These are phyloP conservation scores for Xiphias gladius DNA, from an alignment of 2,113 vertebrate genomes.

Conservation along the genomic window DNA sequence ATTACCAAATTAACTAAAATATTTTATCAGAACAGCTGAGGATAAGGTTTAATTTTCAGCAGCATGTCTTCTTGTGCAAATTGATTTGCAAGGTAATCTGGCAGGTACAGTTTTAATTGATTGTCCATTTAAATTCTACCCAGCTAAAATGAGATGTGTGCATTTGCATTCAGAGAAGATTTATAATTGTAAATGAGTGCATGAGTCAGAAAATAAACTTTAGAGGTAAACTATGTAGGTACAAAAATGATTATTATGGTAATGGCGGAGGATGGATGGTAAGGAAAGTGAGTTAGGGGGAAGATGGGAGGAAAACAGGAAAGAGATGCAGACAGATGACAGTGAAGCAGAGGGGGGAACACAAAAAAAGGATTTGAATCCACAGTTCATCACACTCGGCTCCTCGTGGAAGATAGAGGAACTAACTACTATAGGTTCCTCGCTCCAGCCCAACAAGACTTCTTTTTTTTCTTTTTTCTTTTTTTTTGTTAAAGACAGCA, in stretches of 20 bases:
- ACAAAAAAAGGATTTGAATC: constrained; percentile 51
- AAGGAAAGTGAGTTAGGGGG: not conserved
- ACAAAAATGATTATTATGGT: constrained; percentile 30
- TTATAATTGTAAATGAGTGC: constrained; percentile 41
- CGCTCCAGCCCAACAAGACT: constrained; percentile 28
- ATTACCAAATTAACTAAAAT: constrained; percentile 48
- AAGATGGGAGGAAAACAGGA: not conserved
- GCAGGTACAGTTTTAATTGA: constrained; percentile 8
- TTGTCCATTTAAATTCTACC: constrained; percentile 14
- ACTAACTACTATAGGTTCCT: constrained; percentile 28
- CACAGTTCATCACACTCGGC: constrained; percentile 57
- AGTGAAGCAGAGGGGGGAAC: constrained; percentile 27
- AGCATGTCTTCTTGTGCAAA: constrained; percentile 30
- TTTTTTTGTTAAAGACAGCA: constrained; percentile 4
- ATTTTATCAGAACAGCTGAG: constrained; percentile 13
- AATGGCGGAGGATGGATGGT: constrained; percentile 2
- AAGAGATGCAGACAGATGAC: constrained; percentile 18
- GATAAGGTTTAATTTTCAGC: constrained; percentile 40
- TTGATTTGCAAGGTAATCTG: constrained; percentile 33
- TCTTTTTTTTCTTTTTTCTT: constrained; percentile 1
- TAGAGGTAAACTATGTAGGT: constrained; percentile 27
- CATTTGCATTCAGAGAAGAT: constrained; percentile 24
- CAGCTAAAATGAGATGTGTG: not conserved
- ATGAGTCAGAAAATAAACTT: constrained; percentile 22
- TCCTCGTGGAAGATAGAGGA: constrained; percentile 31